Evolutionary conservation across 2,888 invertebrate genomes (phyloP), one percentile per base, ranked within the genome.

Genomic region (Polylopha cassiicola): DNA sequence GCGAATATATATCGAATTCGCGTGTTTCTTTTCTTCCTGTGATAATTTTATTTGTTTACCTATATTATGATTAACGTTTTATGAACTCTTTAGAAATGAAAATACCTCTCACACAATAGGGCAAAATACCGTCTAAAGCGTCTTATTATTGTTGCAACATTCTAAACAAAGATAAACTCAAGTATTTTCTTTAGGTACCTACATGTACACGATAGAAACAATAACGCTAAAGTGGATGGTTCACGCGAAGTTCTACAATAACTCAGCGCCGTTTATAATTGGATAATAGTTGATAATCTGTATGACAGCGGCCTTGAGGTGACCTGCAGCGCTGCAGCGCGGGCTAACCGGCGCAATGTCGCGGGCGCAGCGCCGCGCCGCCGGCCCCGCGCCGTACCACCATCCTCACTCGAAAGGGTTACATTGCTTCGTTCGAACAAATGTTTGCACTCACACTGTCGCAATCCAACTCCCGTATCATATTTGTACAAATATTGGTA

Each of bases 201-300:
- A n/a, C n/a, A n/a, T n/a, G n/a, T n/a, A n/a, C n/a, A n/a, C n/a
- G 33, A 34, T 36, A 41, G 34, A 24, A 41, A 41, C 36, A 41
- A 41, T 41, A 34, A 41, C 36, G 41, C 13, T 37, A 16, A 36
- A 41, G 41, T 41, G 24, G 41, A 30, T 24, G 41, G 61, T 57
- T 53, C 52, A 47, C 52, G 56, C 51, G 61, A 61, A 63, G 64
- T 62, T 65, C 61, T 62, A 65, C 65, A 66, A 67, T 69, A 70
- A 66, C 65, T 68, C 65, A 58, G 62, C 64, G 61, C 59, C 65
- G 61, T 62, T 58, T 59, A 66, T 79, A 80, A 80, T 79, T 79
- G 79, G 76, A 81, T 80, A 74, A 75, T 64, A 57, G 69, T 59
- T 36, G 63, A 61, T 79, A 75, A 79, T 81, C 72, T 61, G 51